Conservation (phyloP, 2,888 invertebrate genomes). For the Adelphocoris suturalis region DNA sequence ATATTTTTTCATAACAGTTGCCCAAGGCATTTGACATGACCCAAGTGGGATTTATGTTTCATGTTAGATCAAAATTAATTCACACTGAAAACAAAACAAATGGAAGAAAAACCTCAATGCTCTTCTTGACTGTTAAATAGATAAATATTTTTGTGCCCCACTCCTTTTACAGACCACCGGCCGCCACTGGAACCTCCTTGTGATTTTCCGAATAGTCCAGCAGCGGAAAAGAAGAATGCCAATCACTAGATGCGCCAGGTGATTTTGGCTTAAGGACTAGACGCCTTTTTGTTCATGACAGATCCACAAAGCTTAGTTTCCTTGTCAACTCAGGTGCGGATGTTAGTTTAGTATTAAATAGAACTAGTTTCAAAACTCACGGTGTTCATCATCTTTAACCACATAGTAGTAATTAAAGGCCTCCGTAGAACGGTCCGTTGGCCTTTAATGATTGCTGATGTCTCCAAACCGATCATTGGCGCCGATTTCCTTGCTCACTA, state of each 20-base stretch:
- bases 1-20: too few relatives aligned
- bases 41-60: too few relatives aligned
- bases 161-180: too few relatives aligned
- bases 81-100: too few relatives aligned
- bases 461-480: too few relatives aligned
- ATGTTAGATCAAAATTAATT: too few relatives aligned
- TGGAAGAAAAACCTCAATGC: too few relatives aligned
- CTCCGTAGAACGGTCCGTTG: background rate
- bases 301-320: background rate
- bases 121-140: too few relatives aligned
- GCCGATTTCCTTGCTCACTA: conserved; percentile 9
- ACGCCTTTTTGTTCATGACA: conserved; percentile 4
- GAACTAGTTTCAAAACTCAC: background rate
- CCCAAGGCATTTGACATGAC: too few relatives aligned
- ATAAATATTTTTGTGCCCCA: too few relatives aligned
- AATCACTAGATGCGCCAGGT: background rate
- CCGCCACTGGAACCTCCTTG: conserved; percentile 52
- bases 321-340: conserved; percentile 13
- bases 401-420: background rate
- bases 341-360: conserved; percentile 14
- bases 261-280: background rate
- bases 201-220: background rate
- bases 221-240: conserved; percentile 24
- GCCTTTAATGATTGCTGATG: conserved; percentile 25
- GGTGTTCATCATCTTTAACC: background rate